Percentiles rank a stretch among this genome's conserved stretches.
Evolutionary conservation across 2,888 invertebrate genomes (phyloP).

Genomic region (Pterostichus madidus): DNA sequence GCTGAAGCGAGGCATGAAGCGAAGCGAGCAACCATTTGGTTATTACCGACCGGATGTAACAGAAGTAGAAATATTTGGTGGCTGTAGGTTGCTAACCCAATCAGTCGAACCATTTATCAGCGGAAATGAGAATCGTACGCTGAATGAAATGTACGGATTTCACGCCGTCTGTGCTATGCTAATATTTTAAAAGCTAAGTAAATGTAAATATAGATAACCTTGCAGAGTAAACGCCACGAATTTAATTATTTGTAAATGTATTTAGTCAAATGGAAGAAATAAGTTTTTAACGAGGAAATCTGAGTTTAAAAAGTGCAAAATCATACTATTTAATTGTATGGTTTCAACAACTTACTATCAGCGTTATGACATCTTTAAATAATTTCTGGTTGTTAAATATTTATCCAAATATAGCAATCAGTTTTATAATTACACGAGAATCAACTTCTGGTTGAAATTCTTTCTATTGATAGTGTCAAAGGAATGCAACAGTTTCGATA

Average conservation of each 20-base stretch:
- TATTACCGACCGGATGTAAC: conserved; percentile 48
- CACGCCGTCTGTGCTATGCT: conserved; percentile 15
- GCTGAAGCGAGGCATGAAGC: conserved; percentile 4
- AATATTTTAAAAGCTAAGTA: conserved; percentile 11
- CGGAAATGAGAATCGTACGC: conserved; percentile 12
- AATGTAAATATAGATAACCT: conserved; percentile 12
- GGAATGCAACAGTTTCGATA: not conserved
- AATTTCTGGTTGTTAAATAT: too few species aligned
- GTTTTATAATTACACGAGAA: too few species aligned
- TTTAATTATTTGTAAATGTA: not conserved
- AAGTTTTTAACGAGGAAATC: too few species aligned
- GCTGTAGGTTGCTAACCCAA: not conserved
- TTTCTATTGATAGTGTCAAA: not conserved
- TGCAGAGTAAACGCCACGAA: not conserved
- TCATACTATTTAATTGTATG: too few species aligned
- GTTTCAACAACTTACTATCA: too few species aligned
- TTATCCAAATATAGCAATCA: too few species aligned
- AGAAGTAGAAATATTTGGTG: conserved; percentile 10
- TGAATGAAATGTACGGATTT: conserved; percentile 5
- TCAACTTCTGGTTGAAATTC: too few species aligned
- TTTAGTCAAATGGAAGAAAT: too few species aligned
- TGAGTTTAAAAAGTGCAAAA: too few species aligned
- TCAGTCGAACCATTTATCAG: conserved; percentile 3
- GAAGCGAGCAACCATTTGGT: not conserved
- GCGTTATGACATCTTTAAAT: too few species aligned